phyloP scores from a whole-genome alignment of 1,140 invertebrate genomes.

The Ylistrum balloti region DNA sequence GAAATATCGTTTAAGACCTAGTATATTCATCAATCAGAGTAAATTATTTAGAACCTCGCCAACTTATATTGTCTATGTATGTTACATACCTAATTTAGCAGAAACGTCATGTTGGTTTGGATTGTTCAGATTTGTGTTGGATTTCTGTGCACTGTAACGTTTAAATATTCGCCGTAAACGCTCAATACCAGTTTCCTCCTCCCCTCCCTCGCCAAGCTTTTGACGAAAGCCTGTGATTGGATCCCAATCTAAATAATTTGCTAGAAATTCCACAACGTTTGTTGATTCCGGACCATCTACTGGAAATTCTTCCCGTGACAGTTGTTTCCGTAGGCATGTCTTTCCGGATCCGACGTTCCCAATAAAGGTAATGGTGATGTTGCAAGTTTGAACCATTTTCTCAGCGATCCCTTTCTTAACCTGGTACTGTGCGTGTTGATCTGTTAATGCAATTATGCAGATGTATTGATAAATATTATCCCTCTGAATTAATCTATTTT shows the following conservation, averaged over 20 bases:
- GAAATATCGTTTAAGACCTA: too few species aligned
- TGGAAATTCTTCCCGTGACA: constrained; percentile 22
- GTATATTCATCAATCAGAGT: too few species aligned
- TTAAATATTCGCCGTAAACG: constrained; percentile 15
- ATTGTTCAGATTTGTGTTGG: background rate
- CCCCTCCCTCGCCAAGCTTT: background rate
- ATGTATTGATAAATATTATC: too few species aligned
- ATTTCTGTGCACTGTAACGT: background rate
- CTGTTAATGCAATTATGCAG: background rate
- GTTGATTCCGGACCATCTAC: background rate
- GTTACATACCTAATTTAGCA: background rate
- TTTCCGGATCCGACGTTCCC: background rate
- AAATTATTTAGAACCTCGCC: too few species aligned
- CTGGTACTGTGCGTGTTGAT: background rate
- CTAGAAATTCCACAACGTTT: background rate
- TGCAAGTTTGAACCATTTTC: background rate
- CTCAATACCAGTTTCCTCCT: background rate
- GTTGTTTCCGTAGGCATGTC: background rate
- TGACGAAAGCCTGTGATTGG: background rate
- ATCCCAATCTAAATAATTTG: constrained; percentile 10
- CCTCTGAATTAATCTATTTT: too few species aligned
- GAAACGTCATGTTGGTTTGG: background rate
- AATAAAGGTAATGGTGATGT: background rate
- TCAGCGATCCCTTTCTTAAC: background rate
- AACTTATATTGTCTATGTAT: too few species aligned